Conservation (phyloP, 2,888 invertebrate genomes). For the Drosophila atripex region DNA sequence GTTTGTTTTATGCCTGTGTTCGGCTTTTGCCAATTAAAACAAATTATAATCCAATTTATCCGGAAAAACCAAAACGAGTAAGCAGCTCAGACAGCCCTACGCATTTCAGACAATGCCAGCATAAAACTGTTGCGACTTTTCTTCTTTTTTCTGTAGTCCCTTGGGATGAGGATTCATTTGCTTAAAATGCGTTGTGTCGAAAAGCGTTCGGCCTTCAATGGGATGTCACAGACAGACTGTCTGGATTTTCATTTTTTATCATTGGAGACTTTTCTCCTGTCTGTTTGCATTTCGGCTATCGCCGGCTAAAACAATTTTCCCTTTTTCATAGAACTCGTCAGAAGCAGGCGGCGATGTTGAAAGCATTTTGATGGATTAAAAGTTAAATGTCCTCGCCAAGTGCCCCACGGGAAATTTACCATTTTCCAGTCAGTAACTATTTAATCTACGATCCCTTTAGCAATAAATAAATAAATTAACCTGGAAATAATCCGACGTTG, state of each 20-base stretch:
- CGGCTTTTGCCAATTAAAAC: conserved; percentile 74
- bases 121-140: conserved; percentile 23
- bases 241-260: conserved; percentile 37
- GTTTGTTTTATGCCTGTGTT: conserved; percentile 42
- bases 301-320: conserved; percentile 53
- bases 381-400: conserved; percentile 57
- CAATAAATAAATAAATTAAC: conserved; percentile 39
- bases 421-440: conserved; percentile 42
- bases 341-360: conserved; percentile 21
- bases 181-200: conserved; percentile 47
- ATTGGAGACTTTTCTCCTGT: conserved; percentile 19
- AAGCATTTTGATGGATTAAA: conserved; percentile 70
- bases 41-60: conserved; percentile 76
- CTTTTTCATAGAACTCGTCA: conserved; percentile 48
- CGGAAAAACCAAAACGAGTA: conserved; percentile 57
- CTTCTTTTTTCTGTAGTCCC: conserved; percentile 31
- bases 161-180: conserved; percentile 52
- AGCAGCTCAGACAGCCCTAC: conserved; percentile 1
- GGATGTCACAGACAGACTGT: conserved; percentile 44
- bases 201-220: conserved; percentile 62
- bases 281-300: conserved; percentile 28
- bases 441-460: conserved; percentile 39
- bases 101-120: conserved; percentile 29
- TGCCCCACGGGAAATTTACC: conserved; percentile 47
- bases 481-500: conserved; percentile 35